A percentile compares a stretch with the other conserved stretches of the same genome.
Conservation (phyloP, 2,888 invertebrate species). For the Drosophila bunnanda region DNA sequence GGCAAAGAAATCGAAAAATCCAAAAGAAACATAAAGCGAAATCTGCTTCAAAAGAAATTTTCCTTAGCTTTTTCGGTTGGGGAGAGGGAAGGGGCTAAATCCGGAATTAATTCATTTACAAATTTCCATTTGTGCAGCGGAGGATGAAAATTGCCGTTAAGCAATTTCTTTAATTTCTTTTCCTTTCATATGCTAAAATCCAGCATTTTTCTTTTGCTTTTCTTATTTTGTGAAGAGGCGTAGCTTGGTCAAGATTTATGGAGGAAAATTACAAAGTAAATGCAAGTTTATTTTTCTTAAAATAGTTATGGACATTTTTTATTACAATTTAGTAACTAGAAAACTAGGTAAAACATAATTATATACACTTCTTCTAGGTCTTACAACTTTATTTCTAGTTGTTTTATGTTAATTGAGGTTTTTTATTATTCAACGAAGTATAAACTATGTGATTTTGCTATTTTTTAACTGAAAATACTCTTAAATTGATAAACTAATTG, state of each 20-base stretch:
- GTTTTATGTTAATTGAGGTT: neutral
- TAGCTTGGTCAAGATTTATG: constrained; percentile 7
- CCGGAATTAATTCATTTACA: constrained; percentile 69
- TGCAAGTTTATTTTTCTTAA: neutral
- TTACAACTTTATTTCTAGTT: neutral
- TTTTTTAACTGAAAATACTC: neutral
- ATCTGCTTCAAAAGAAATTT: constrained; percentile 27
- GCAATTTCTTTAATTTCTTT: constrained; percentile 63
- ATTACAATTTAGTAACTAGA: no score
- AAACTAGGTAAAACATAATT: no score
- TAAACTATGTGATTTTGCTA: no score
- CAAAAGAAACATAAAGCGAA: neutral
- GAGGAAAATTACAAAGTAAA: neutral
- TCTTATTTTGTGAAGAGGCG: neutral
- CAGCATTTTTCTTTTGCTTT: neutral
- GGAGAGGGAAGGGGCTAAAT: constrained; percentile 4
- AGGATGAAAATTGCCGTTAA: constrained; percentile 58
- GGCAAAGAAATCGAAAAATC: constrained; percentile 2
- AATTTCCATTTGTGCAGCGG: constrained; percentile 37
- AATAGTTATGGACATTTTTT: no score
- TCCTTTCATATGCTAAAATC: constrained; percentile 28
- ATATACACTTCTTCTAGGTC: no score
- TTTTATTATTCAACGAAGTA: neutral
- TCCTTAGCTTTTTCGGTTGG: constrained; percentile 14
- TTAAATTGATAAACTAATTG: neutral